Evolutionary conservation across 2,797 vertebrate species (phyloP).

Genomic region (Macroramphosus scolopax): DNA sequence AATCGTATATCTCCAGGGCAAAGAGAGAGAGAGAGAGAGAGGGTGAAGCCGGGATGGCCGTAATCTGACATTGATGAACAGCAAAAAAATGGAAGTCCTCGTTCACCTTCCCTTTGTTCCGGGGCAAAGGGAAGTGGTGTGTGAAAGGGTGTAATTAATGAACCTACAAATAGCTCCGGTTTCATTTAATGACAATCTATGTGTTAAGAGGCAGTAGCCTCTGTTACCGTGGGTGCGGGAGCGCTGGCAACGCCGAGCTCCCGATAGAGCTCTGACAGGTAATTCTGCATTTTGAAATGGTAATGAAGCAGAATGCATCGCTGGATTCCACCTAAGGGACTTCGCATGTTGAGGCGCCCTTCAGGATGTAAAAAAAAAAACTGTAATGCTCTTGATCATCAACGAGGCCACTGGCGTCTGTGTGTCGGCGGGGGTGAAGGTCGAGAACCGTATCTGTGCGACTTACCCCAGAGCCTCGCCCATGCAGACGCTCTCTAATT

Average conservation of each 20-base stretch:
- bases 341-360: slow-evolving; percentile 54
- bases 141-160: slow-evolving; percentile 78
- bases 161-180: slow-evolving; percentile 73
- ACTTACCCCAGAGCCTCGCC: slow-evolving; percentile 69
- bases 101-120: slow-evolving; percentile 73
- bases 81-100: slow-evolving; percentile 71
- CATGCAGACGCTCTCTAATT: slow-evolving; percentile 64
- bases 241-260: slow-evolving; percentile 58
- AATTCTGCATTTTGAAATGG: slow-evolving; percentile 72
- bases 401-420: slow-evolving; percentile 44
- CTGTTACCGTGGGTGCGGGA: slow-evolving; percentile 66
- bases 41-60: slow-evolving; percentile 42
- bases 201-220: slow-evolving; percentile 70
- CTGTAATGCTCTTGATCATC: slow-evolving; percentile 57
- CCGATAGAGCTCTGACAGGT: slow-evolving; percentile 67
- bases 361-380: slow-evolving; percentile 61
- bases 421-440: slow-evolving; percentile 47
- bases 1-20: slow-evolving; percentile 66
- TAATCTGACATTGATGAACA: slow-evolving; percentile 74
- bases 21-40: slow-evolving; percentile 30
- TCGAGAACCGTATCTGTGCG: slow-evolving; percentile 57
- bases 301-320: slow-evolving; percentile 69
- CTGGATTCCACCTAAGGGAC: slow-evolving; percentile 58
- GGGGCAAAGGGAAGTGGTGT: slow-evolving; percentile 63
- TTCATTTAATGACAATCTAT: slow-evolving; percentile 75